phyloP scores from a whole-genome alignment of 1,140 invertebrate species.

The Zaprionus ghesquierei region DNA sequence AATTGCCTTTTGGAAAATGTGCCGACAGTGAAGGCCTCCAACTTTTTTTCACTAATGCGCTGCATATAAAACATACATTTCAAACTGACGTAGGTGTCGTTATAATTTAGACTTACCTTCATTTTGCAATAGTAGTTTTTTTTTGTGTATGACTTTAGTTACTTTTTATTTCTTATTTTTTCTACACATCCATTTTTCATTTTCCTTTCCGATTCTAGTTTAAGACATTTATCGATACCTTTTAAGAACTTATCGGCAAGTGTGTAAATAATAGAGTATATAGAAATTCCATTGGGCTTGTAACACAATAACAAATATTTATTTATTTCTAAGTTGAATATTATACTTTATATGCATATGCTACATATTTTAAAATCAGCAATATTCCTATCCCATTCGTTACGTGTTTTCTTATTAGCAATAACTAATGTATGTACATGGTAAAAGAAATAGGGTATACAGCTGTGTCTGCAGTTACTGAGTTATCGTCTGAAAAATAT shows the following conservation, averaged over 20 bases:
- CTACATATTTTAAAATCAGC: background rate
- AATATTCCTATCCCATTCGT: background rate
- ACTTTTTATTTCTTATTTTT: slow-evolving; percentile 6
- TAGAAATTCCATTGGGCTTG: background rate
- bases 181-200: background rate
- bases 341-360: background rate
- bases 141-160: background rate
- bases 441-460: background rate
- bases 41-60: slow-evolving; percentile 89
- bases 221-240: background rate
- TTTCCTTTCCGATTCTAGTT: background rate
- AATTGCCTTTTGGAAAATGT: slow-evolving; percentile 88
- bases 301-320: background rate
- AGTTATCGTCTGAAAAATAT: background rate
- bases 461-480: background rate
- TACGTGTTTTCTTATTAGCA: background rate
- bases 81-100: background rate
- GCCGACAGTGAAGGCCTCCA: slow-evolving; percentile 92
- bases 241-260: background rate
- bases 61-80: slow-evolving; percentile 47
- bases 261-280: background rate
- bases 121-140: slow-evolving; percentile 5
- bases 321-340: too few relatives aligned
- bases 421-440: background rate
- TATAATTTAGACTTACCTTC: slow-evolving; percentile 44